Conservation (phyloP, 2,888 invertebrate species). For the Macaria liturata region DNA sequence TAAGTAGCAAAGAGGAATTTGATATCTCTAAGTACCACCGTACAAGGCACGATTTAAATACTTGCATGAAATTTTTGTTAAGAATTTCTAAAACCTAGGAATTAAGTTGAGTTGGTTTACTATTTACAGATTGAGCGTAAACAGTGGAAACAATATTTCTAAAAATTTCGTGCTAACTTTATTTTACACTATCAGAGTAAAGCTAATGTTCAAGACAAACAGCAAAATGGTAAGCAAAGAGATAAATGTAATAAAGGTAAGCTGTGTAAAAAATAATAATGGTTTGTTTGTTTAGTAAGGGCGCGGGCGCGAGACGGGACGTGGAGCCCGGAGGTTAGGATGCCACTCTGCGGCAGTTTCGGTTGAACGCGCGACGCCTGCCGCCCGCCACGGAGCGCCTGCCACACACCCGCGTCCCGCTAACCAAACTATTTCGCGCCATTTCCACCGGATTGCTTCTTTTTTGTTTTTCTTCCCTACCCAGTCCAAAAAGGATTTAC, state of each 20-base stretch:
- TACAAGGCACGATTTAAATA: too few species aligned
- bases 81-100: too few species aligned
- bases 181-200: too few species aligned
- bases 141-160: too few species aligned
- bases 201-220: not conserved
- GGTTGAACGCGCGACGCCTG: slow-evolving; percentile 66
- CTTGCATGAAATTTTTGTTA: too few species aligned
- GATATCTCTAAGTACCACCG: too few species aligned
- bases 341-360: slow-evolving; percentile 60
- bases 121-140: too few species aligned
- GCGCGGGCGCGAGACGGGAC: slow-evolving; percentile 55
- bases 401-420: slow-evolving; percentile 25
- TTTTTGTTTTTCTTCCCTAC: slow-evolving; percentile 19
- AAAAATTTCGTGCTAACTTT: too few species aligned
- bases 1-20: too few species aligned
- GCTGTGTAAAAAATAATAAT: slow-evolving; percentile 24
- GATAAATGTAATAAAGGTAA: not conserved
- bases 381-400: slow-evolving; percentile 37
- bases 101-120: too few species aligned
- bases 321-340: slow-evolving; percentile 56
- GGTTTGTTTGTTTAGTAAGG: slow-evolving; percentile 50
- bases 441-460: slow-evolving; percentile 21
- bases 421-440: slow-evolving; percentile 43
- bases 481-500: slow-evolving; percentile 22
- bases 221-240: too few species aligned